Base-by-base conservation (phyloP, 2,888 invertebrate genomes). In the Galerucella calmariensis region DNA sequence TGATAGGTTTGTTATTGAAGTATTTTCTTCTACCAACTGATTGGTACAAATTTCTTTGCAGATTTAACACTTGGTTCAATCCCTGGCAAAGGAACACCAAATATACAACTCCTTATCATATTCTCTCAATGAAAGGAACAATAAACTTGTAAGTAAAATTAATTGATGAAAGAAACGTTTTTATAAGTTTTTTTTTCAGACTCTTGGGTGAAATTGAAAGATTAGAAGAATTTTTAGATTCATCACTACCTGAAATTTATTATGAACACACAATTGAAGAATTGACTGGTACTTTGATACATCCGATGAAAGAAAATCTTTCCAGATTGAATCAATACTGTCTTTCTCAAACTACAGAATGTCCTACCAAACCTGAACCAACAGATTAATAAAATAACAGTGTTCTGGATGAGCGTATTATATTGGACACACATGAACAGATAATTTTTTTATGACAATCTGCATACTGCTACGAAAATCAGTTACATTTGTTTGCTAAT, bases 41-140 rank as follows among this genome's bases (percentile, higher is more conserved):
- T n/a, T 51, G 6, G 2, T 67, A 24, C 35, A 69, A 61, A 41
- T 73, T 72, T 69, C 41, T 59, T 87, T 86, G 35, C 83, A 93
- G 93, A 80, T 89, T 93, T 67, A 87, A 89, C 51, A 92, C 93
- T 0, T 94, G 93, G 93, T 86, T 93, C 86, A 93, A 93, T 83
- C 89, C 90, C 0, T 93, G 93, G 93, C 93, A 93, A 85, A 86
- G 93, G n/a, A 87, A 89, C 58, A 90, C 90, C 75, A 90, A 89
- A 77, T 92, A 90, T 81, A 92, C 91, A 0, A 92, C 91, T 81
- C 92, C 92, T 5, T 90, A 91, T 90, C 91, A 91, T 80, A 87
- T 92, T 5, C 90, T 91, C 75, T 89, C 89, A 53, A 88, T 93
- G 12, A 84, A 90, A 10, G 88, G 88, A n/a, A 87, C 88, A 2